Conservation (phyloP, 2,888 invertebrate species). For the Luperina testacea region DNA sequence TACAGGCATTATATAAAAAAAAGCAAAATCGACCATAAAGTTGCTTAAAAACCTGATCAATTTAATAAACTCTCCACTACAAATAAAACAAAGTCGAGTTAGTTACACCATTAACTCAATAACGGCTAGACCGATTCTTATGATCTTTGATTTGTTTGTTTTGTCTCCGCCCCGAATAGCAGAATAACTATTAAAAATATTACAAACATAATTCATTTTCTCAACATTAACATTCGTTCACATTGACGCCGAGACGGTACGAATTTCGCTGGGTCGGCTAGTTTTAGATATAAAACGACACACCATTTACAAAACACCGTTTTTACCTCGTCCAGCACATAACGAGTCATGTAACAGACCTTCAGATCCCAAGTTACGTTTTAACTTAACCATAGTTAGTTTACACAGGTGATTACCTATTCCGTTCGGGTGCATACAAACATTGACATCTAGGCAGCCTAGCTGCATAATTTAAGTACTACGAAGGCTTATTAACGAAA, state of each 20-base stretch:
- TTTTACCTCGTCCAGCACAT: constrained; percentile 32
- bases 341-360: constrained; percentile 57
- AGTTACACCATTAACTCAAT: no score
- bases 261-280: no score
- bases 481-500: constrained; percentile 67
- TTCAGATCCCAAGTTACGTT: constrained; percentile 58
- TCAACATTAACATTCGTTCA: no score
- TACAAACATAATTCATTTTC: no score
- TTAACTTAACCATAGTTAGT: constrained; percentile 43
- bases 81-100: no score
- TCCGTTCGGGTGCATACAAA: constrained; percentile 65
- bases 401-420: constrained; percentile 67
- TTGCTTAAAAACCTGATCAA: background rate
- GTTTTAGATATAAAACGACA: constrained; percentile 8
- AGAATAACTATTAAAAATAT: no score
- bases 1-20: background rate
- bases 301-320: constrained; percentile 26
- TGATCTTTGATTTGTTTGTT: no score
- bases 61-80: background rate
- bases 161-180: no score
- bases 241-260: no score
- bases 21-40: background rate
- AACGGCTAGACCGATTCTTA: no score
- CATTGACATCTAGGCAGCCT: constrained; percentile 37
- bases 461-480: constrained; percentile 70